Evolutionary conservation across 2,797 vertebrate genomes (phyloP).

Genomic region (Fistularia tabacaria): DNA sequence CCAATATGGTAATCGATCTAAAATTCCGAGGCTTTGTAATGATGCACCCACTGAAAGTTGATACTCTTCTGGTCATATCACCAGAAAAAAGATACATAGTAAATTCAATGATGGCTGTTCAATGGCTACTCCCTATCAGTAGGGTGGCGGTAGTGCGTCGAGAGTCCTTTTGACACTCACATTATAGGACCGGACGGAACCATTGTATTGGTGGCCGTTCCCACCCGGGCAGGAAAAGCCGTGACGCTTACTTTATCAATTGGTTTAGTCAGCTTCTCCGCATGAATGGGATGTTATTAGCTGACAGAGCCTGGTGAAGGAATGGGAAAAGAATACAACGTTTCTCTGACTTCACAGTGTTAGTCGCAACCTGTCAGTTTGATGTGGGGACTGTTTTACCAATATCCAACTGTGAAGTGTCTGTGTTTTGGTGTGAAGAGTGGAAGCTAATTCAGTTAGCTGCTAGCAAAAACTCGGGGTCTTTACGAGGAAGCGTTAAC

Average conservation of each 20-base stretch:
- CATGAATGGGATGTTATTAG: constrained; percentile 63
- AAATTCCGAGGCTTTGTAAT: too few relatives aligned
- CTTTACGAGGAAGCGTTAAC: constrained; percentile 20
- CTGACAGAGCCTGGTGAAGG: constrained; percentile 24
- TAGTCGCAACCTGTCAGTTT: constrained; percentile 16
- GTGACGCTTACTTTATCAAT: constrained; percentile 15
- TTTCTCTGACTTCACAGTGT: constrained; percentile 29
- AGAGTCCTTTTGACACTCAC: neutral
- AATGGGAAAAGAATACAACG: constrained; percentile 35
- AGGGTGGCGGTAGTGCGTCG: too few relatives aligned
- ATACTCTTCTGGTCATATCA: too few relatives aligned
- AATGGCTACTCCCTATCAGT: too few relatives aligned
- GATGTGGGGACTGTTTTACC: neutral
- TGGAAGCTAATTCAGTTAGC: constrained; percentile 34
- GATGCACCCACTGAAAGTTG: too few relatives aligned
- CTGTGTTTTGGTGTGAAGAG: constrained; percentile 19
- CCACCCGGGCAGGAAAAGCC: constrained; percentile 11
- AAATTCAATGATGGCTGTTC: too few relatives aligned
- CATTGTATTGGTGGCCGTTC: constrained; percentile 20
- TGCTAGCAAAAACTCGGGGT: constrained; percentile 30
- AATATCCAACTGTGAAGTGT: constrained; percentile 3
- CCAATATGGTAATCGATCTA: too few relatives aligned
- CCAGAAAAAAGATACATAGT: too few relatives aligned
- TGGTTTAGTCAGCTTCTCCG: constrained; percentile 1
- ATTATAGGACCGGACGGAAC: constrained; percentile 38